Evolutionary conservation across 2,113 vertebrate species (phyloP).

Genomic region (Jaculus jaculus): DNA sequence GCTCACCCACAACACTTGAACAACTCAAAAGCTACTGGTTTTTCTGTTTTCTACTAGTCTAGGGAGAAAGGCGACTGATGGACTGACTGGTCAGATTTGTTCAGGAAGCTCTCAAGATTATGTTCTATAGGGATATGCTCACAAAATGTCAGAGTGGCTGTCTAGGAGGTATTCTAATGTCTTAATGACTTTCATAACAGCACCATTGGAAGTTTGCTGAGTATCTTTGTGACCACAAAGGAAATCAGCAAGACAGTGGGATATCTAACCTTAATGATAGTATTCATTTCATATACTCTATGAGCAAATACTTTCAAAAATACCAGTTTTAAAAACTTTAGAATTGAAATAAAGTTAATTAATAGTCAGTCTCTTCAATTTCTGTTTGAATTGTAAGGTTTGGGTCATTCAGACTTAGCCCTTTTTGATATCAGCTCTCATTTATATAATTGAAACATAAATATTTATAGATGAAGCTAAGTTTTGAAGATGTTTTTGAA

Average conservation of each 20-base stretch:
- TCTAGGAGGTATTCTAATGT: constrained; percentile 21
- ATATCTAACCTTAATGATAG: background rate
- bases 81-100: background rate
- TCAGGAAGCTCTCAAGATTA: background rate
- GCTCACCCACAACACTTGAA: background rate
- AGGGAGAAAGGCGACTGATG: background rate
- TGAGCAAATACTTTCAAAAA: background rate
- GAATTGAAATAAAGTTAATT: background rate
- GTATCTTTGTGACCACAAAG: background rate
- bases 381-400: background rate
- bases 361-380: background rate
- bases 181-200: background rate
- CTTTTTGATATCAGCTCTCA: background rate
- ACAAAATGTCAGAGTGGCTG: background rate
- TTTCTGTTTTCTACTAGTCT: background rate
- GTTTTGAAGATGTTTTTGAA: background rate
- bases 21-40: background rate
- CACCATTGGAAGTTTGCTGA: background rate
- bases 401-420: background rate
- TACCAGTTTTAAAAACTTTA: constrained; percentile 26
- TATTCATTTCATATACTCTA: constrained; percentile 10
- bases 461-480: background rate
- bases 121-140: background rate
- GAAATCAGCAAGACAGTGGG: background rate
- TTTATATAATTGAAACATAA: constrained; percentile 2